Percentiles rank a stretch among this genome's conserved stretches.
Evolutionary conservation across 1,140 invertebrate species (phyloP).

Genomic region (Eriocheir sinensis): DNA sequence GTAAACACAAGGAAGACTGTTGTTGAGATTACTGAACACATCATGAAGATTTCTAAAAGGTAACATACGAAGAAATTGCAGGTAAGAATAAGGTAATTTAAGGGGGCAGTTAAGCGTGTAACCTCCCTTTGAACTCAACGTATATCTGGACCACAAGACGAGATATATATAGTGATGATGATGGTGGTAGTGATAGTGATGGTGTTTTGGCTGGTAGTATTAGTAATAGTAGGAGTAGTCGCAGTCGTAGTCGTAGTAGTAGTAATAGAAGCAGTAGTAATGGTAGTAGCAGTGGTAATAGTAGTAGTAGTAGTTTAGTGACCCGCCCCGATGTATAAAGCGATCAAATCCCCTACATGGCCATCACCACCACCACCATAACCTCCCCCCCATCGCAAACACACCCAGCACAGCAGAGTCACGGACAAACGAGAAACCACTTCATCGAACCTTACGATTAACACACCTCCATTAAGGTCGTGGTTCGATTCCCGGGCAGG

Average conservation of each 20-base stretch:
- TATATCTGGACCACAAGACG: too few species aligned
- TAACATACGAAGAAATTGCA: too few species aligned
- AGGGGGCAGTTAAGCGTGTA: too few species aligned
- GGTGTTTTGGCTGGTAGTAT: neutral
- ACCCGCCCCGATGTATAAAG: neutral
- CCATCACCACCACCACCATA: neutral
- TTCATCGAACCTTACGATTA: neutral
- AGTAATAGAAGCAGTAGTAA: neutral
- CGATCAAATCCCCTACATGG: too few species aligned
- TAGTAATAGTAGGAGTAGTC: conserved; percentile 32
- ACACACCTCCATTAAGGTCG: neutral
- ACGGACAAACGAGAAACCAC: neutral
- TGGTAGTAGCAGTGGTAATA: neutral
- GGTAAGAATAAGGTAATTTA: too few species aligned
- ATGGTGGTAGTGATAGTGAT: neutral
- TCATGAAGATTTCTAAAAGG: too few species aligned
- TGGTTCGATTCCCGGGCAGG: too few species aligned
- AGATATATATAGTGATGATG: neutral
- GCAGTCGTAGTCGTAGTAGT: conserved; percentile 13
- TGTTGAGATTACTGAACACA: too few species aligned
- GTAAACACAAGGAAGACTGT: too few species aligned
- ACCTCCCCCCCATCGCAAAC: neutral
- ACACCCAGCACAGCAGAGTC: neutral
- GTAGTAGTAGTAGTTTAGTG: neutral
- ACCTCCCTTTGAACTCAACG: too few species aligned